Evolutionary conservation across 2,797 vertebrate species (phyloP).

Genomic region (Strix occidentalis): DNA sequence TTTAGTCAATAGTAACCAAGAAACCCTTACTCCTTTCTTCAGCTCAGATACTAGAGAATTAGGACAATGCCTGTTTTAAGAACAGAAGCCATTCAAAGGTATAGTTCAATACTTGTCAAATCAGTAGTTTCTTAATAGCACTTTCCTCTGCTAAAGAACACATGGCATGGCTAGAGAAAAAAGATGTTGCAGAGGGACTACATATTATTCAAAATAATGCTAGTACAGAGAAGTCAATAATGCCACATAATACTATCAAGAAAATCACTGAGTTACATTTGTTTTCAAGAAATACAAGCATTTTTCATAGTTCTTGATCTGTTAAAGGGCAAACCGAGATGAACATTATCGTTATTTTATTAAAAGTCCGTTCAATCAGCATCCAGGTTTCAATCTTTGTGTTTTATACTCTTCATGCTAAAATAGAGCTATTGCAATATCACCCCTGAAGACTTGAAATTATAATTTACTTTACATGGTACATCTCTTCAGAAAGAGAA

Average conservation of each 20-base stretch:
- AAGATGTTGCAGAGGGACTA: not conserved
- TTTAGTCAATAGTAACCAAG: not conserved
- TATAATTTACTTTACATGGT: not conserved
- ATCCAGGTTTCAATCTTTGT: not conserved
- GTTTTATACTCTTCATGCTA: not conserved
- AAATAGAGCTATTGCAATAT: not conserved
- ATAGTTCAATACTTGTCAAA: not conserved
- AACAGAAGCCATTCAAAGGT: not conserved
- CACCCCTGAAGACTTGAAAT: not conserved
- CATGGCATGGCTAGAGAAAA: not conserved
- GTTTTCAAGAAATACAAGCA: not conserved
- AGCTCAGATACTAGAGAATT: not conserved
- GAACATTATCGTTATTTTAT: not conserved
- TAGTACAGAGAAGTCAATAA: not conserved
- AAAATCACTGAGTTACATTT: not conserved
- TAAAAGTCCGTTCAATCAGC: not conserved
- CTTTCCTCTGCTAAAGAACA: not conserved
- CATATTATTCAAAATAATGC: not conserved
- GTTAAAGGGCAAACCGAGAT: not conserved
- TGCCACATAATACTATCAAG: not conserved
- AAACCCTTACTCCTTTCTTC: not conserved
- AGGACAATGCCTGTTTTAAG: rapidly evolving
- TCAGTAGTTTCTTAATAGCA: not conserved
- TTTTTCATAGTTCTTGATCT: not conserved
- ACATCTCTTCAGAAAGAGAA: not conserved